Base-by-base conservation (phyloP, 2,888 invertebrate species). In the Agonopterix subpropinquella region DNA sequence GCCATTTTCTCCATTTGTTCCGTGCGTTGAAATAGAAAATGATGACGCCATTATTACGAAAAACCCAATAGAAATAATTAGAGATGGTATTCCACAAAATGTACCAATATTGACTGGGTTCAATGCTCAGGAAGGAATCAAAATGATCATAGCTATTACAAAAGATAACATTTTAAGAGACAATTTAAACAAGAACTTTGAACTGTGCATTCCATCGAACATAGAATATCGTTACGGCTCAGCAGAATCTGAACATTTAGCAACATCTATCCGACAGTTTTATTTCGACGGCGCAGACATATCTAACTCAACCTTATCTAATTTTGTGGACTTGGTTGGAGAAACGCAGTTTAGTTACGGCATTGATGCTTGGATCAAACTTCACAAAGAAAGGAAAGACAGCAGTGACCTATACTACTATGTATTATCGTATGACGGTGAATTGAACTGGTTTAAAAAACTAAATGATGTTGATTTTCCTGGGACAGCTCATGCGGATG, bases 31-130 rank as follows among this genome's bases (percentile, higher is more conserved):
- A 62, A 61, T 52, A 44, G 48, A 56, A 47, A 62, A 62, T 15
- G 49, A 65, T 3, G 56, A 63, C 43, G 63, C 73, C 11, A 65
- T 84, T 49, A 57, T 85, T 9, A 69, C 70, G 3, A 64, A 71
- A 18, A 49, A 72, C 15, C 83, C 84, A 1, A 60, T 61, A 36
- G 56, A 63, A 36, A 57, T 73, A 42, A 61, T 82, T 45, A 54
- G 61, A 46, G 55, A 56, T n/a, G 74, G 76, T 5, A 57, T 72
- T 9, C 70, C 76, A 42, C 65, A 70, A 44, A 64, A 77, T 47
- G 61, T 78, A 4, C 80, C 80, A 1, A 67, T 80, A 56, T 59
- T 86, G 44, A 60, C 70, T 9, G 80, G 83, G 13, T 62, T 80
- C 10, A 80, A 76, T 45, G 62, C 72, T 13, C 67, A 76, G 50